Conservation (phyloP, 53 echinoderm and acorn worm species). For the Echinometra lucunter region DNA sequence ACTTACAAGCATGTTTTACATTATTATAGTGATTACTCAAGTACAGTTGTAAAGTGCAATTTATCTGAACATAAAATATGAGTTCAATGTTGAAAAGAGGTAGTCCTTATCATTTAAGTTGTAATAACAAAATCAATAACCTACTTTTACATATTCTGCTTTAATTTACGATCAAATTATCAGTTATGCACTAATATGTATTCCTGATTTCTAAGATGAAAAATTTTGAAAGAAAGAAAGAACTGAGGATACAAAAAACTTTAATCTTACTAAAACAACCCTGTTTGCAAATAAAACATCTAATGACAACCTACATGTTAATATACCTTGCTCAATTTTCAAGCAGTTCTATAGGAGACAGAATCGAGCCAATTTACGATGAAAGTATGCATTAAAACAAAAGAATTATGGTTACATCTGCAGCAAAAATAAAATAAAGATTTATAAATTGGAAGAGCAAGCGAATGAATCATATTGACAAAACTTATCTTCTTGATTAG, state of each 20-base stretch:
- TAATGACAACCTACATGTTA: not conserved
- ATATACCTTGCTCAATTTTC: not conserved
- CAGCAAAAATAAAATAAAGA: conserved; percentile 14
- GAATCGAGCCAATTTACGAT: not conserved
- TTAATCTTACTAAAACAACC: not conserved
- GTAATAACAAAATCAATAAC: not conserved
- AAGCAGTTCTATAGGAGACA: too few relatives aligned
- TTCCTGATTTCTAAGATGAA: not conserved
- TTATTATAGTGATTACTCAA: not conserved
- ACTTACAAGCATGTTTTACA: too few relatives aligned
- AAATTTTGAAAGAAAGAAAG: not conserved
- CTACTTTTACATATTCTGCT: not conserved
- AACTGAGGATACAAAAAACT: not conserved
- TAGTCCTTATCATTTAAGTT: not conserved
- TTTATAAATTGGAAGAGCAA: conserved; percentile 22
- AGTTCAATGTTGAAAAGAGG: conserved; percentile 37
- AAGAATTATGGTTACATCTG: not conserved
- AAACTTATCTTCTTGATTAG: not conserved
- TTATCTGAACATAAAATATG: not conserved
- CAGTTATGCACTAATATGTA: not conserved
- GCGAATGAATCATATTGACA: not conserved
- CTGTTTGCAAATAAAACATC: not conserved
- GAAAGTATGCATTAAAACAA: not conserved
- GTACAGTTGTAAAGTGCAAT: not conserved
- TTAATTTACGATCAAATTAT: not conserved